Evolutionary conservation across 2,797 vertebrate species (phyloP).

Genomic region (Pachyuromys duprasi): DNA sequence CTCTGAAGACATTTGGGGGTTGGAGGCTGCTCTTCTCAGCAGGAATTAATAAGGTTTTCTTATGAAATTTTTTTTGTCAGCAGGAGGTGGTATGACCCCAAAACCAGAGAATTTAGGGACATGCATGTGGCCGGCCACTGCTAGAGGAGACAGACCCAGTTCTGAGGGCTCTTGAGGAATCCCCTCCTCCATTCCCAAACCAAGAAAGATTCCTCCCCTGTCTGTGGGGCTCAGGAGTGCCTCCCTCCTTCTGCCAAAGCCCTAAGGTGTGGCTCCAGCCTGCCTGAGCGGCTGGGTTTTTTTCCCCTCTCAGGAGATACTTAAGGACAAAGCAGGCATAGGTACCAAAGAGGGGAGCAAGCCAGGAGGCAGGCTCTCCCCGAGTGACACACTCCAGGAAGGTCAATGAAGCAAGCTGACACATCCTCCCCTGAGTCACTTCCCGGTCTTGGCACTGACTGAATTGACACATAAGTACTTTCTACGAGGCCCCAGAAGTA

Average conservation of each 20-base stretch:
- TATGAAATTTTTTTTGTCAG: background rate
- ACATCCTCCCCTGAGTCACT: background rate
- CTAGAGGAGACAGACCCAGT: background rate
- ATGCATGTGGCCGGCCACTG: rapidly evolving
- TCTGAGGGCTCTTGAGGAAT: background rate
- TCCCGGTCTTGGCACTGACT: rapidly evolving
- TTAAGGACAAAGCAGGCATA: background rate
- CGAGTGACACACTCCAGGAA: rapidly evolving
- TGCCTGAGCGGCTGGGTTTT: rapidly evolving
- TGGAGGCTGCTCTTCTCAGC: background rate
- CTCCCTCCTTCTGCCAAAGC: background rate
- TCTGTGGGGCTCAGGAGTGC: background rate
- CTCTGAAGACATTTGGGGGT: background rate
- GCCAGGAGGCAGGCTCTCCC: background rate
- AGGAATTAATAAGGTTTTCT: background rate
- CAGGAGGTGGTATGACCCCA: background rate
- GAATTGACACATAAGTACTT: background rate
- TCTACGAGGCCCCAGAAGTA: conserved; percentile 30
- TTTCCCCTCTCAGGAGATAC: background rate
- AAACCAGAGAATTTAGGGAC: background rate
- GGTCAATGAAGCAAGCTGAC: background rate
- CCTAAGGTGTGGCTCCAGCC: background rate
- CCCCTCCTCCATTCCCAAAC: background rate
- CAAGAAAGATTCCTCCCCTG: background rate
- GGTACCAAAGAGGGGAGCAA: background rate